Conservation (phyloP, 2,797 vertebrate genomes). For the Melanotaenia trifasciata region DNA sequence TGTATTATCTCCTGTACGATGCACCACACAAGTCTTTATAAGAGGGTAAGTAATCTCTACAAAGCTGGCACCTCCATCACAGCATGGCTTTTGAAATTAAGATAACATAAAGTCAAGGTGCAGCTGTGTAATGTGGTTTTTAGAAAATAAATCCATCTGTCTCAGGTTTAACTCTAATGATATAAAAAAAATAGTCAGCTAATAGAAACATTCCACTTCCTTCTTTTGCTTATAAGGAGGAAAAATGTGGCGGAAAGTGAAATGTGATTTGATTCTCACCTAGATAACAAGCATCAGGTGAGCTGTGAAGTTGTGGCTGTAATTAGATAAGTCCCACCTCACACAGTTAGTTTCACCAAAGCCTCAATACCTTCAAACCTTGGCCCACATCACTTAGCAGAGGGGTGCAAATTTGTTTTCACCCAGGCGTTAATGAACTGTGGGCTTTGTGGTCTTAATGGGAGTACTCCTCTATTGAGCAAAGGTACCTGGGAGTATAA, state of each 20-base stretch:
- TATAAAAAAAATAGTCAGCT: background rate
- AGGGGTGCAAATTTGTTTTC: slow-evolving; percentile 82
- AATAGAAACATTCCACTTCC: slow-evolving; percentile 2
- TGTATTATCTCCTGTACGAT: slow-evolving; percentile 64
- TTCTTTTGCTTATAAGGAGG: background rate
- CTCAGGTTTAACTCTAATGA: slow-evolving; percentile 6
- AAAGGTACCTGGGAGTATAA: slow-evolving; percentile 60
- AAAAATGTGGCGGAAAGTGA: slow-evolving; percentile 23
- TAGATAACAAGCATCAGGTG: slow-evolving; percentile 61
- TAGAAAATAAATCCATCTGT: slow-evolving; percentile 1
- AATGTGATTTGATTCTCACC: slow-evolving; percentile 54
- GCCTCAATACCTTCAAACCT: slow-evolving; percentile 34
- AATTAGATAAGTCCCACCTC: slow-evolving; percentile 55
- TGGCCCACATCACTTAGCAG: slow-evolving; percentile 64
- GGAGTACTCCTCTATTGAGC: slow-evolving; percentile 57
- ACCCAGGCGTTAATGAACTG: slow-evolving; percentile 81
- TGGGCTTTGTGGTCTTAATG: slow-evolving; percentile 71
- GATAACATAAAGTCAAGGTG: slow-evolving; percentile 36
- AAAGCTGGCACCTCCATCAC: slow-evolving; percentile 45
- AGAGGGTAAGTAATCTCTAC: slow-evolving; percentile 55
- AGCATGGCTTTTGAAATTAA: slow-evolving; percentile 60
- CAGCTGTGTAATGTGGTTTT: background rate
- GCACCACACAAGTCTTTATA: slow-evolving; percentile 57
- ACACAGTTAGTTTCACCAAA: slow-evolving; percentile 19
- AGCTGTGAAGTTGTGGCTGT: slow-evolving; percentile 52